These are phyloP conservation scores for Etia nguti DNA, from an alignment of 2,113 vertebrate species.

Conservation along the genomic window DNA sequence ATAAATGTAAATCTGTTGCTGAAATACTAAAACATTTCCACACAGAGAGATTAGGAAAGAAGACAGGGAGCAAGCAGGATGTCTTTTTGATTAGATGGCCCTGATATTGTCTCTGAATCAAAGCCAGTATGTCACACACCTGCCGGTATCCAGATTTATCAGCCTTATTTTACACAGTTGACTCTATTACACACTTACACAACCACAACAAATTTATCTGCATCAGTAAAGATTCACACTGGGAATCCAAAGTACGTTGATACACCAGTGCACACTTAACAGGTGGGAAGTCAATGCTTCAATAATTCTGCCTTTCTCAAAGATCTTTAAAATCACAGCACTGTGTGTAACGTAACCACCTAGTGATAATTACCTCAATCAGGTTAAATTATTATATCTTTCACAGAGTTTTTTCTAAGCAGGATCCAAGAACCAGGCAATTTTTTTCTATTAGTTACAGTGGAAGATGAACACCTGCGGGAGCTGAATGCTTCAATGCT, in stretches of 20 bases:
- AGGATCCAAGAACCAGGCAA: rapidly evolving
- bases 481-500: neutral
- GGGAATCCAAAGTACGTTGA: neutral
- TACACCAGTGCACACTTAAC: neutral
- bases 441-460: neutral
- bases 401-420: neutral
- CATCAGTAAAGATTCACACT: neutral
- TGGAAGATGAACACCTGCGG: neutral
- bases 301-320: neutral
- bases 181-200: neutral
- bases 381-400: neutral
- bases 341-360: neutral
- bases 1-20: neutral
- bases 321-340: neutral
- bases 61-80: neutral
- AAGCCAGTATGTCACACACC: slow-evolving; percentile 14
- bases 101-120: neutral
- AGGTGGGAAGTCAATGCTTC: neutral
- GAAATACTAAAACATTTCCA: neutral
- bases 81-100: neutral
- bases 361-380: neutral
- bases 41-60: neutral
- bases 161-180: neutral
- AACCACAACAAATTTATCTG: neutral
- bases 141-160: neutral